A percentile compares a stretch with the other conserved stretches of the same genome.
Conservation (phyloP, 2,888 invertebrate genomes). For the Eupeodes latifasciatus region DNA sequence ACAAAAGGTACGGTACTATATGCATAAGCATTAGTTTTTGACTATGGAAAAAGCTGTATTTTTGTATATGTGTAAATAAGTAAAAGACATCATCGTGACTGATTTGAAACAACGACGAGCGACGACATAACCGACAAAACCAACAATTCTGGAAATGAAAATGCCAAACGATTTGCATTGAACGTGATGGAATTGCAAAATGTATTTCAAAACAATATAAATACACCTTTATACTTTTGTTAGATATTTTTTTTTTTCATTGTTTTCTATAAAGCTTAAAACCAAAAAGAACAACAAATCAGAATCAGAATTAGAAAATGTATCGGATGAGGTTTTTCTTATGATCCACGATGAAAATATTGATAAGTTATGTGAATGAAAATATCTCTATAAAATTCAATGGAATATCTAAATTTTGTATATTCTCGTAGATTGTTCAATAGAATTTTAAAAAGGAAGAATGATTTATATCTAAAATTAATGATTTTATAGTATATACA, state of each 20-base stretch:
- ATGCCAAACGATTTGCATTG: conserved; percentile 45
- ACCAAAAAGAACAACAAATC: neutral
- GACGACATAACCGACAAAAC: too few species aligned
- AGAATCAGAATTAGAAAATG: neutral
- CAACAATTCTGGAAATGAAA: conserved; percentile 27
- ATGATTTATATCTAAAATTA: too few species aligned
- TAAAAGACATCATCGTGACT: conserved; percentile 29
- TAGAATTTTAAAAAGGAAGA: too few species aligned
- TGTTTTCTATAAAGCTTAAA: neutral
- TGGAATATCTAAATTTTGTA: too few species aligned
- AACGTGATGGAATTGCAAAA: conserved; percentile 70
- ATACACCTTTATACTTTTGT: neutral
- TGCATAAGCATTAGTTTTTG: neutral
- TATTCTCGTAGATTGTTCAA: too few species aligned
- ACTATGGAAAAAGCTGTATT: neutral
- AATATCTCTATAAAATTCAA: too few species aligned
- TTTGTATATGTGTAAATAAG: conserved; percentile 41
- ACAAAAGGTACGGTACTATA: neutral
- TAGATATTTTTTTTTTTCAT: neutral
- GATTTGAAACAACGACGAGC: conserved; percentile 22
- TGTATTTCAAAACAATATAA: conserved; percentile 29
- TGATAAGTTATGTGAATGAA: too few species aligned
- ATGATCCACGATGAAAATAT: too few species aligned
- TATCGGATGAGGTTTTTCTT: neutral
- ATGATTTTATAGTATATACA: too few species aligned